Evolutionary conservation across 2,797 vertebrate genomes (phyloP), one percentile per base, ranked within the genome.

Genomic region (Rhynchonycteris naso): DNA sequence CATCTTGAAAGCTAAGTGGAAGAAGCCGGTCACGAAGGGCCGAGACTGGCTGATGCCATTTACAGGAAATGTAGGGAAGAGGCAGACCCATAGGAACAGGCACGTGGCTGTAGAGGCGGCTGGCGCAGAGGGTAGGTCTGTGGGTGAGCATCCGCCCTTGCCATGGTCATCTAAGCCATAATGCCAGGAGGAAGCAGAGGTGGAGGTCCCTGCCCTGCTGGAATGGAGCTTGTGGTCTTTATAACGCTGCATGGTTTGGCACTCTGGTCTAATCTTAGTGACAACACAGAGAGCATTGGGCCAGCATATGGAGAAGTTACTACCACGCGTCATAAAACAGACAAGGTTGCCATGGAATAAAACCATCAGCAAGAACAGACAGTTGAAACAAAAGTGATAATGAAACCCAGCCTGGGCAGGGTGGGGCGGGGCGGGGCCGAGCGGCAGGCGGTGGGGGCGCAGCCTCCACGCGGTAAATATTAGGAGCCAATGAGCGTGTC

Each of bases 401-500:
- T 43, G 38, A 43, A 43, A 43, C 38, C 38, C 38, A 43, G 38
- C 38, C 38, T 4, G 38, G 38, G 38, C 38, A 43, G 38, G 38
- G 38, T 43, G 38, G 38, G 38, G n/a, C n/a, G n/a, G n/a, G n/a
- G n/a, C n/a, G n/a, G n/a, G n/a, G n/a, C n/a, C n/a, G n/a, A n/a
- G n/a, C n/a, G n/a, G n/a, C n/a, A n/a, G n/a, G n/a, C n/a, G n/a
- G n/a, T n/a, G 4, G 38, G 38, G 38, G 38, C 38, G 8, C 1
- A 16, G 56, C 1, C 14, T 16, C 56, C 35, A 61, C 10, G 8
- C 52, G 9, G 56, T 5, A 21, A 10, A 0, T 21, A 12, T 14
- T 50, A 22, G 24, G 15, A 28, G 22, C 78, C 30, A 35, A 63
- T 21, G 50, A 59, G 0, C 0, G 0, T 0, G 18, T 78, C 15